Conservation (phyloP, 2,113 vertebrate genomes). For the Pteronura brasiliensis region DNA sequence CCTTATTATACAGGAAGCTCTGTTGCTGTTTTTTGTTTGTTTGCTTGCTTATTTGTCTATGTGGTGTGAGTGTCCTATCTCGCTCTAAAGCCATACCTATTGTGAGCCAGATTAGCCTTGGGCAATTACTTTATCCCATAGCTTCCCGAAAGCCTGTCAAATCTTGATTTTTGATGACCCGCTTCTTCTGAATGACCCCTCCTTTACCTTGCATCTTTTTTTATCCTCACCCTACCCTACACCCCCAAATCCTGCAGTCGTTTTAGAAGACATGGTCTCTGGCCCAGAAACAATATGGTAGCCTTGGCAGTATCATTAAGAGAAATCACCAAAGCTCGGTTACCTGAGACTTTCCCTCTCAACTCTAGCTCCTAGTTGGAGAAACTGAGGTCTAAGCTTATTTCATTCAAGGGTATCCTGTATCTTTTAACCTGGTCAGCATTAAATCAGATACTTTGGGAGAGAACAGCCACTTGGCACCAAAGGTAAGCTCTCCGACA, state of each 20-base stretch:
- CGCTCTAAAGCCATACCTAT: not conserved
- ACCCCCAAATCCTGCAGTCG: not conserved
- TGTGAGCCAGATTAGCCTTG: not conserved
- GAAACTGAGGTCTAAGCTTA: not conserved
- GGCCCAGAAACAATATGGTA: fast-evolving
- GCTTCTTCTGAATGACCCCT: not conserved
- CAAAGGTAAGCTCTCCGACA: not conserved
- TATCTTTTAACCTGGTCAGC: not conserved
- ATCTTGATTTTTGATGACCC: not conserved
- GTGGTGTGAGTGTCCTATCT: not conserved
- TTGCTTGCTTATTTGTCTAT: not conserved
- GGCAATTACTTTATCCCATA: not conserved
- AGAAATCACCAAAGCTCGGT: not conserved
- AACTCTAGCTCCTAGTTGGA: not conserved
- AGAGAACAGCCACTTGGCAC: not conserved
- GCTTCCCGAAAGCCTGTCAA: not conserved
- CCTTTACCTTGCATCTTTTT: not conserved
- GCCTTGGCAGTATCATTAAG: not conserved
- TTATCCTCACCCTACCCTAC: not conserved
- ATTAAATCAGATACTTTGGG: not conserved
- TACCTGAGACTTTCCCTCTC: not conserved
- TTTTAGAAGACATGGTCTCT: not conserved
- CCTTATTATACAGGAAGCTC: not conserved
- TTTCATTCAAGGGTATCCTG: not conserved
- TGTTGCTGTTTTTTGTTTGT: not conserved